Conservation (phyloP, 2,113 vertebrate species). For the Cebidichthys violaceus region DNA sequence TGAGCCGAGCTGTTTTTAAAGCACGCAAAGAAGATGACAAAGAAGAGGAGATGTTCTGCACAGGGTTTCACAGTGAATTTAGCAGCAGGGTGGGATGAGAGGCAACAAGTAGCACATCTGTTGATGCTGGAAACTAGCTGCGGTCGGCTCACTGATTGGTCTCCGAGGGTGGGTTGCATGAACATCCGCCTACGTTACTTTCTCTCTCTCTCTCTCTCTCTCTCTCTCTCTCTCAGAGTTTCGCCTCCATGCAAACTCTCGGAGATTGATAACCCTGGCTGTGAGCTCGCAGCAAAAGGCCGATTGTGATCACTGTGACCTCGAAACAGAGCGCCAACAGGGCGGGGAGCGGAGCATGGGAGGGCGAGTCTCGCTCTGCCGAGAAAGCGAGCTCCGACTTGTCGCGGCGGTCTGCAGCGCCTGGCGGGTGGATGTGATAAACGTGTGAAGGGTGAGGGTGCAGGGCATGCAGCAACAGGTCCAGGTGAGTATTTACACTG, state of each 20-base stretch:
- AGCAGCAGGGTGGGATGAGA: conserved; percentile 32
- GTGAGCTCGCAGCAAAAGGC: background rate
- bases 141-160: conserved; percentile 30
- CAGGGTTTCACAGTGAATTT: conserved; percentile 46
- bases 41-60: conserved; percentile 21
- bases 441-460: conserved; percentile 25
- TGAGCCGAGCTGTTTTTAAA: conserved; percentile 23
- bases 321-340: background rate
- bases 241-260: background rate
- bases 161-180: conserved; percentile 38
- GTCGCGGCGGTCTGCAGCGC: conserved; percentile 21
- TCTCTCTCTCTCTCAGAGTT: conserved; percentile 17
- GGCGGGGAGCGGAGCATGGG: background rate
- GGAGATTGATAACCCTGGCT: background rate
- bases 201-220: background rate
- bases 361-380: conserved; percentile 47
- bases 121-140: conserved; percentile 45
- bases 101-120: conserved; percentile 73
- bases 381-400: conserved; percentile 34
- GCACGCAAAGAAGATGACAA: conserved; percentile 27
- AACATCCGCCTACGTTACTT: conserved; percentile 25
- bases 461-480: conserved; percentile 33
- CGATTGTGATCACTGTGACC: conserved; percentile 24
- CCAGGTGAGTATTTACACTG: background rate
- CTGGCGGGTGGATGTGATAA: conserved; percentile 15